These are phyloP conservation scores for Selene dorsalis DNA, from an alignment of 2,797 vertebrate genomes.

Conservation along the genomic window DNA sequence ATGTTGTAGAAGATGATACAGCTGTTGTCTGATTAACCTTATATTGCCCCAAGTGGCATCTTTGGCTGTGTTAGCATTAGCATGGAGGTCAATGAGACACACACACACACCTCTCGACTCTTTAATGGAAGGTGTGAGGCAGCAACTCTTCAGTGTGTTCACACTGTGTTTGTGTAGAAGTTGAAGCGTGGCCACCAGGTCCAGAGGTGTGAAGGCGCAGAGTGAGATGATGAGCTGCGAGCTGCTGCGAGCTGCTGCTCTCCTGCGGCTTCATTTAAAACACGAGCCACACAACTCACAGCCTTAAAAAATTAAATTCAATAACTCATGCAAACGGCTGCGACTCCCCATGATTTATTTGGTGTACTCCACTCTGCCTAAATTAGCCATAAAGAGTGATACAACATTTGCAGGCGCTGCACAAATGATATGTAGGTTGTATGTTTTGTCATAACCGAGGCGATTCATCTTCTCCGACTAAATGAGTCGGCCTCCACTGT, in stretches of 20 bases:
- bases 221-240: neutral
- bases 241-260: neutral
- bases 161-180: no score
- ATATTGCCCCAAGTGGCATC: neutral
- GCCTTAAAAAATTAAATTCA: constrained; percentile 58
- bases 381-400: constrained; percentile 63
- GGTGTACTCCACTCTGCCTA: constrained; percentile 43
- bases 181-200: no score
- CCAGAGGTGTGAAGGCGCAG: no score
- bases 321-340: constrained; percentile 50
- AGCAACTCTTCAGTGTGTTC: neutral
- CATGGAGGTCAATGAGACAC: neutral
- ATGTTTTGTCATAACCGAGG: constrained; percentile 59
- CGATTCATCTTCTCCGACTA: constrained; percentile 49
- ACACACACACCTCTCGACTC: neutral
- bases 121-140: neutral
- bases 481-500: constrained; percentile 44
- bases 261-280: constrained; percentile 32
- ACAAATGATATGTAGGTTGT: constrained; percentile 69
- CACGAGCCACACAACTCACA: constrained; percentile 48
- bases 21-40: neutral
- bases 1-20: neutral
- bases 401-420: constrained; percentile 57
- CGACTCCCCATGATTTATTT: constrained; percentile 55
- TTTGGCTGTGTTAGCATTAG: neutral